Evolutionary conservation across 2,113 vertebrate species (phyloP).

Genomic region (Halichoerus grypus): DNA sequence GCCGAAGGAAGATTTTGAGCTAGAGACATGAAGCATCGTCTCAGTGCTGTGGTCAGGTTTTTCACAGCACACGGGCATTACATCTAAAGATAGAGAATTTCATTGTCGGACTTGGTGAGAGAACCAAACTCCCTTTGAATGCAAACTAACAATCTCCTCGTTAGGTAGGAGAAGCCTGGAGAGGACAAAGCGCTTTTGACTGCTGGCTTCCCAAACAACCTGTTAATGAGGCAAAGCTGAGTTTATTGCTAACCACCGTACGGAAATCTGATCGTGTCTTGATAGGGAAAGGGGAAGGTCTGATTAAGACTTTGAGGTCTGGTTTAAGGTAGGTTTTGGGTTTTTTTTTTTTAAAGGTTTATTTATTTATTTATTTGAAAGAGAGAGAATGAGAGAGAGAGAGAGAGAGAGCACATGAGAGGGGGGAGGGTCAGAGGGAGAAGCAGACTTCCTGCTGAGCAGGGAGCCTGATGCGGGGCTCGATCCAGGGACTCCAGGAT

Average conservation of each 20-base stretch:
- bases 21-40: background rate
- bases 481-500: too few relatives aligned
- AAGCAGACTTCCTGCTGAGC: too few relatives aligned
- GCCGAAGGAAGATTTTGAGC: background rate
- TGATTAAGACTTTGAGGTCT: background rate
- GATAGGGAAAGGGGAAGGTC: background rate
- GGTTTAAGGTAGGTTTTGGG: background rate
- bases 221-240: background rate
- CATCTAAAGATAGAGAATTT: background rate
- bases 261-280: background rate
- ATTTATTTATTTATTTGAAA: background rate
- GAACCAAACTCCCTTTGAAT: background rate
- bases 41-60: background rate
- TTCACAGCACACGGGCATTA: background rate
- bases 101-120: background rate
- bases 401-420: too few relatives aligned
- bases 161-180: background rate
- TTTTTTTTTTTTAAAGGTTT: background rate
- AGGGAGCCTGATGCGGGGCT: too few relatives aligned
- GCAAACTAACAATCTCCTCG: background rate
- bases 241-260: background rate
- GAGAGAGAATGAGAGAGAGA: too few relatives aligned
- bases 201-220: background rate
- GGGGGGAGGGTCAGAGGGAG: too few relatives aligned
- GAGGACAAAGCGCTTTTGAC: background rate